Conservation (phyloP, 2,113 vertebrate species). For the Daboia siamensis region DNA sequence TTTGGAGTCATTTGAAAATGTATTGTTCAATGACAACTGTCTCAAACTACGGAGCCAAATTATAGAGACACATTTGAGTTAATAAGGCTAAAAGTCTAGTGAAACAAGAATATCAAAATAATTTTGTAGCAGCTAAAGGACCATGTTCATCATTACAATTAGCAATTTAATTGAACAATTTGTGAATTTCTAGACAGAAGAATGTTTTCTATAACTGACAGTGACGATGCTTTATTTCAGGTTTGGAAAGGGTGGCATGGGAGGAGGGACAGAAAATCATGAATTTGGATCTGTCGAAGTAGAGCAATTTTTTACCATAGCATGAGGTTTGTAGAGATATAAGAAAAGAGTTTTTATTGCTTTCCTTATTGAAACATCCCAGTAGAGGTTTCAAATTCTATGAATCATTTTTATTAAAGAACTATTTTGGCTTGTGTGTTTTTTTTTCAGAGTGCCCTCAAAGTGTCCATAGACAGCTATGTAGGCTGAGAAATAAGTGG, state of each 20-base stretch:
- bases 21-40: background rate
- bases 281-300: background rate
- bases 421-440: background rate
- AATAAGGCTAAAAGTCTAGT: background rate
- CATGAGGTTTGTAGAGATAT: background rate
- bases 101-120: background rate
- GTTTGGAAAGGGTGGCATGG: background rate
- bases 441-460: background rate
- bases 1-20: background rate
- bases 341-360: background rate
- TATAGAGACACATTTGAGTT: background rate
- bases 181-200: background rate
- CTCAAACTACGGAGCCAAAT: background rate
- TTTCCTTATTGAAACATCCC: background rate
- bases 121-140: background rate
- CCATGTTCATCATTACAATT: background rate
- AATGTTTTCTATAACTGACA: background rate
- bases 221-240: background rate
- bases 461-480: background rate
- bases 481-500: background rate
- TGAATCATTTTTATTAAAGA: background rate
- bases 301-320: background rate
- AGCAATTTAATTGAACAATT: background rate
- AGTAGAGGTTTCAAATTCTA: background rate
- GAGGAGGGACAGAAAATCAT: background rate